Conservation (phyloP, 2,888 invertebrate species). For the Atethmia centrago region DNA sequence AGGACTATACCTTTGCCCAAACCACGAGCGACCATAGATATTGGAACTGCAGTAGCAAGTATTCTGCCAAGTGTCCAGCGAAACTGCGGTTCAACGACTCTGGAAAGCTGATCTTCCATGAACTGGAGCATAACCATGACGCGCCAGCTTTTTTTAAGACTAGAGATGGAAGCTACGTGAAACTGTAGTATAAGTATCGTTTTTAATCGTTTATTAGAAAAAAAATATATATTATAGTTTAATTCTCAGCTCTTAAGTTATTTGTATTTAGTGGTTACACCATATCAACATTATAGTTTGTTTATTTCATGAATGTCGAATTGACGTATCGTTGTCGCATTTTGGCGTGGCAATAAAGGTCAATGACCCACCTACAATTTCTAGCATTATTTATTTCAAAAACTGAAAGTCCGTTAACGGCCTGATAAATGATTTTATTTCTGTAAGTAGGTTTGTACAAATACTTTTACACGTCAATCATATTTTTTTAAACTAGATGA, state of each 20-base stretch:
- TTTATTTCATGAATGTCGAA: background rate
- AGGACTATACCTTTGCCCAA: conserved; percentile 73
- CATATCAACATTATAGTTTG: background rate
- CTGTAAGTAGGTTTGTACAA: too few relatives aligned
- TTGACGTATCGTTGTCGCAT: background rate
- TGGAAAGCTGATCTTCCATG: conserved; percentile 69
- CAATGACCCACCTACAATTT: too few relatives aligned
- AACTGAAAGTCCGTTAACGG: too few relatives aligned
- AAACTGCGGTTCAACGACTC: conserved; percentile 73
- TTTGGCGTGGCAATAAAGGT: too few relatives aligned
- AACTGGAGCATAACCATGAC: conserved; percentile 74
- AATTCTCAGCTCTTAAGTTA: background rate
- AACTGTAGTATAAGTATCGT: conserved; percentile 32
- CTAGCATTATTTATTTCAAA: too few relatives aligned
- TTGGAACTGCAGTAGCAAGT: conserved; percentile 80
- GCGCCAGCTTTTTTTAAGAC: conserved; percentile 68
- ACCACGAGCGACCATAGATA: conserved; percentile 77
- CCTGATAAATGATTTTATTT: too few relatives aligned
- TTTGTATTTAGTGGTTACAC: background rate
- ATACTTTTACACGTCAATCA: too few relatives aligned
- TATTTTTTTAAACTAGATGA: too few relatives aligned
- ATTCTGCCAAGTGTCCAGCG: conserved; percentile 73
- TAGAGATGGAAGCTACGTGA: conserved; percentile 63
- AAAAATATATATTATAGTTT: background rate
- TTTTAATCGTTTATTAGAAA: background rate